Evolutionary conservation across 2,888 invertebrate species (phyloP).

Genomic region (Druceiella hillmani): DNA sequence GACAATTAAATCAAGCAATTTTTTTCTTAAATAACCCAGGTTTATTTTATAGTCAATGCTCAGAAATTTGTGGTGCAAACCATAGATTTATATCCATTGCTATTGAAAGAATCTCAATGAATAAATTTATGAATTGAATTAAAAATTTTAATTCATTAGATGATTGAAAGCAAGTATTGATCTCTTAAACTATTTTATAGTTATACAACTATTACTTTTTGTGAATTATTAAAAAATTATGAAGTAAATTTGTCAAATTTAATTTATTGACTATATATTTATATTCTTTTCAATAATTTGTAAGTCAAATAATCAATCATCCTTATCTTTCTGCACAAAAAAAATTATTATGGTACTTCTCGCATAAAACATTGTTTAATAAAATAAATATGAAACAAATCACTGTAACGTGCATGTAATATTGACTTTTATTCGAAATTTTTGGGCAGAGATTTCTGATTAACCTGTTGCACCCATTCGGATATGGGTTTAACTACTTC

Average conservation of each 20-base stretch:
- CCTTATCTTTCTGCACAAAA: too few species aligned
- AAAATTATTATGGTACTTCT: too few species aligned
- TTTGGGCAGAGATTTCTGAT: too few species aligned
- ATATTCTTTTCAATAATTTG: too few species aligned
- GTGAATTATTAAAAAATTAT: constrained; percentile 50
- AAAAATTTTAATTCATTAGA: constrained; percentile 51
- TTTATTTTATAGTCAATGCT: constrained; percentile 69
- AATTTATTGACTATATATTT: too few species aligned
- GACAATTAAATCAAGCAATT: constrained; percentile 58
- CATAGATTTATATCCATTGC: constrained; percentile 77
- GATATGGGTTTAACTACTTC: too few species aligned
- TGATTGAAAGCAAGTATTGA: constrained; percentile 65
- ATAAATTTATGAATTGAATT: constrained; percentile 55
- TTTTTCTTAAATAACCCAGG: constrained; percentile 59
- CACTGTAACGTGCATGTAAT: too few species aligned
- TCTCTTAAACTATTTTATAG: constrained; percentile 65
- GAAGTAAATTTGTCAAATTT: constrained; percentile 61
- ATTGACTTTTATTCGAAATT: too few species aligned
- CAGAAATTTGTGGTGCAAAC: constrained; percentile 76
- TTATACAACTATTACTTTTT: constrained; percentile 59
- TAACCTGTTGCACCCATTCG: too few species aligned
- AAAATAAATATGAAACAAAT: too few species aligned
- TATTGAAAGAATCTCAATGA: constrained; percentile 52
- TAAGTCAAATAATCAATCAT: too few species aligned
- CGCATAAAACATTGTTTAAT: too few species aligned